Evolutionary conservation across 2,888 invertebrate genomes (phyloP).

Genomic region (Campaea margaritaria): DNA sequence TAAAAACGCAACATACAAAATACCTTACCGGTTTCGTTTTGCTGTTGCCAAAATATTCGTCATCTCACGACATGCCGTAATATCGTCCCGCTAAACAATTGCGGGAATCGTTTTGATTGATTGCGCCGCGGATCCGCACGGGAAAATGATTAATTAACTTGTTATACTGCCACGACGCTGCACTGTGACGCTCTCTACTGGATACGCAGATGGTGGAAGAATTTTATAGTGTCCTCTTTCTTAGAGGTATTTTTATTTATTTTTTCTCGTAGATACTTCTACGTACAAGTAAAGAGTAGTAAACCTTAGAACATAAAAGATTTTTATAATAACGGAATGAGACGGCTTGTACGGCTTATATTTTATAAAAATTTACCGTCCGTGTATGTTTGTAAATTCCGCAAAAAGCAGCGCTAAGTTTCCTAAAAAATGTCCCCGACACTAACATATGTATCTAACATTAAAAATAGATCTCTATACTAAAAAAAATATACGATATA

Average conservation of each 20-base stretch:
- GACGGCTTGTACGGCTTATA: too few species aligned
- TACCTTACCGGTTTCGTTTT: background rate
- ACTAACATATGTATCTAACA: too few species aligned
- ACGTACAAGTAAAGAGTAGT: background rate
- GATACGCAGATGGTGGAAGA: constrained; percentile 12
- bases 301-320: too few species aligned
- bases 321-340: too few species aligned
- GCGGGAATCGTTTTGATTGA: constrained; percentile 25
- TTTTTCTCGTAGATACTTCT: constrained; percentile 9
- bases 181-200: constrained; percentile 26
- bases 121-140: constrained; percentile 9
- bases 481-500: too few species aligned
- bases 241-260: background rate
- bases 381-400: too few species aligned
- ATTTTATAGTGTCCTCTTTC: constrained; percentile 4
- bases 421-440: too few species aligned
- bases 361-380: too few species aligned
- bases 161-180: constrained; percentile 22
- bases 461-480: too few species aligned
- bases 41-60: constrained; percentile 20
- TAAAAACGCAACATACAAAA: too few species aligned
- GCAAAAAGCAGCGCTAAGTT: too few species aligned
- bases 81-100: constrained; percentile 21
- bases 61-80: constrained; percentile 7
- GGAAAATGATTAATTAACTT: constrained; percentile 28